phyloP scores from a whole-genome alignment of 2,888 invertebrate genomes.

The Monopis laevigella region DNA sequence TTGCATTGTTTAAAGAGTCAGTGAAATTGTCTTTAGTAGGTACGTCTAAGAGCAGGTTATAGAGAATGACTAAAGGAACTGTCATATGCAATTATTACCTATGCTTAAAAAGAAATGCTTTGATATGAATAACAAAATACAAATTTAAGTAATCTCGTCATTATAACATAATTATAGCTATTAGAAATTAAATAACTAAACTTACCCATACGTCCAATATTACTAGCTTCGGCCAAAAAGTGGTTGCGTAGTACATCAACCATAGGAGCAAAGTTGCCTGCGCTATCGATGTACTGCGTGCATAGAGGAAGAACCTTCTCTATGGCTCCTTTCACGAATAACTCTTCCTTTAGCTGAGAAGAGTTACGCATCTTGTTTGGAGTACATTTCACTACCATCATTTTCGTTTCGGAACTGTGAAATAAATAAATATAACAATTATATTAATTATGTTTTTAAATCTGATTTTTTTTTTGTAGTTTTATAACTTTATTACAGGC shows the following conservation, averaged over 20 bases:
- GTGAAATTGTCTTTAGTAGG: too few species aligned
- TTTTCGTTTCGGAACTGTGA: slow-evolving; percentile 91
- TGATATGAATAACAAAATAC: too few species aligned
- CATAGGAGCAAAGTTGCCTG: slow-evolving; percentile 76
- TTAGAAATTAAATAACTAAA: too few species aligned
- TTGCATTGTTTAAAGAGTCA: too few species aligned
- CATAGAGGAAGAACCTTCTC: slow-evolving; percentile 91
- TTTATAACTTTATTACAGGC: too few species aligned
- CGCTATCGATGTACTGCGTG: slow-evolving; percentile 78
- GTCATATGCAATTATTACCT: too few species aligned
- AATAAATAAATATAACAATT: neutral
- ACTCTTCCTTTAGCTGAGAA: slow-evolving; percentile 76
- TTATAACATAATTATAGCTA: neutral
- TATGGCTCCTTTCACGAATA: slow-evolving; percentile 95
- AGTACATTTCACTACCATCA: slow-evolving; percentile 96
- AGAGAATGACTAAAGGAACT: too few species aligned
- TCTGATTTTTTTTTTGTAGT: neutral
- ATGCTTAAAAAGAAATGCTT: too few species aligned
- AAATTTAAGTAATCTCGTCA: too few species aligned
- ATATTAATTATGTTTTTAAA: neutral
- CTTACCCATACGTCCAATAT: slow-evolving; percentile 86
- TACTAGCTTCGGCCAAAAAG: slow-evolving; percentile 81
- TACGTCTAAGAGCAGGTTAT: too few species aligned
- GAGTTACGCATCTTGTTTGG: slow-evolving; percentile 79
- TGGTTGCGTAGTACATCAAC: slow-evolving; percentile 85